Base-by-base conservation (phyloP, 2,113 vertebrate species). In the Conger conger region DNA sequence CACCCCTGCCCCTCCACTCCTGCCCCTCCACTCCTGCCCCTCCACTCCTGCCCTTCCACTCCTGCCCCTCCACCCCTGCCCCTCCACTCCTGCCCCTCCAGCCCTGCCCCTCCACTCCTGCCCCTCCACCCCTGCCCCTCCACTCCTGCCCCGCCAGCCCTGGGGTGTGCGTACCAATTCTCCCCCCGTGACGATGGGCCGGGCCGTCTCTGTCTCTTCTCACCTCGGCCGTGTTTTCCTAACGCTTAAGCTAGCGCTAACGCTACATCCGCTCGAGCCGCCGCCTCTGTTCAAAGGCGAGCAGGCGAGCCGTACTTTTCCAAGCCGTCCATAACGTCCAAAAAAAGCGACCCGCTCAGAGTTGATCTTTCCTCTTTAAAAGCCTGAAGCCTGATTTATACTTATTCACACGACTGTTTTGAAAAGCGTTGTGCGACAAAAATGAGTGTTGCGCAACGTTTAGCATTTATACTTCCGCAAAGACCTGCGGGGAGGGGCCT, bases 121-220 rank as follows among this genome's bases (percentile, higher is more conserved):
- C 88, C 85, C n/a, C n/a, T 50, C 11, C 45, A 50, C 11, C 11
- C 45, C 45, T 50, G 45, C 45, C 45, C 45, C 45, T 50, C 45
- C 7, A 13, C 45, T 7, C 45, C 89, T 88, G 79, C 88, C 85
- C 80, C 89, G 84, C 68, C 83, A 87, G 83, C 33, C 83, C 84
- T 5, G 79, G 84, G 86, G 87, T 87, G 38, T 76, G 89, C 88
- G 88, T 89, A 91, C n/a, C n/a, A 88, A 91, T 86, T 85, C 89
- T 89, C 88, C 85, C 88, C 85, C 86, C 84, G 88, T 85, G 86
- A 60, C 85, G 87, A 82, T 79, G 85, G 88, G 90, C 88, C 87
- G 88, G 89, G 88, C 89, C 13, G 86, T 88, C 88, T 91, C 91
- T 94, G 92, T 89, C 83, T 93, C 93, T 90, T 93, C 88, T 93